Base-by-base conservation (phyloP, 2,888 invertebrate genomes). In the Pasiphila rectangulata region DNA sequence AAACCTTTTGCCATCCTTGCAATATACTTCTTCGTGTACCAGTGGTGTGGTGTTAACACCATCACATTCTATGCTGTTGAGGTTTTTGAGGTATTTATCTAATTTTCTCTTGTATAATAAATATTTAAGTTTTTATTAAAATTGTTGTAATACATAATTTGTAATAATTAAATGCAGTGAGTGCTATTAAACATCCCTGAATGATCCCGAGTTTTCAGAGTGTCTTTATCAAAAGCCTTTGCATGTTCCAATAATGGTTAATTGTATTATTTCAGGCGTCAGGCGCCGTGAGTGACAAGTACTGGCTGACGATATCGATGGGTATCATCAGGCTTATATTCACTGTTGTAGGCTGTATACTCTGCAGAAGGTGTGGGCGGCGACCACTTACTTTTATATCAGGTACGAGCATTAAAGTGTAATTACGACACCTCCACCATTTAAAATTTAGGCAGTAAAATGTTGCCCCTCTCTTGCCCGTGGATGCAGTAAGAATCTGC, bases 1-100 rank as follows among this genome's bases (percentile, higher is more conserved):
- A 93, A 91, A 56, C 93, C 93, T 0, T 93, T 92, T 60, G 73
- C 83, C 0, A 90, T 93, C 34, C 75, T 93, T 1, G 89, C 91
- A 1, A 56, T 91, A 0, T 93, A 93, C 66, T 93, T 93, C 75
- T 85, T 92, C 65, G 91, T 93, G 38, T 93, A 93, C 68, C 93
- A 93, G 64, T 93, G 92, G 89, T 92, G 92, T 39, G 93, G 93
- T 0, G 92, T 93, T 6, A 93, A 93, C 57, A 91, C 92, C 0
- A 84, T 93, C 16, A 93, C 93, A 0, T 93, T 93, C 62, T 93
- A 93, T 59, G 92, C 93, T 2, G 91, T 93, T 2, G 90, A 92
- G 60, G 91, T 93, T 1, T 92, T 93, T 67, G 75, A 90, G 79
- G 91, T 91, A 61, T n/a, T n/a, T n/a, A 67, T 57, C 17, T 16